Evolutionary conservation across 2,888 invertebrate species (phyloP).

Genomic region (Apantesis nais): DNA sequence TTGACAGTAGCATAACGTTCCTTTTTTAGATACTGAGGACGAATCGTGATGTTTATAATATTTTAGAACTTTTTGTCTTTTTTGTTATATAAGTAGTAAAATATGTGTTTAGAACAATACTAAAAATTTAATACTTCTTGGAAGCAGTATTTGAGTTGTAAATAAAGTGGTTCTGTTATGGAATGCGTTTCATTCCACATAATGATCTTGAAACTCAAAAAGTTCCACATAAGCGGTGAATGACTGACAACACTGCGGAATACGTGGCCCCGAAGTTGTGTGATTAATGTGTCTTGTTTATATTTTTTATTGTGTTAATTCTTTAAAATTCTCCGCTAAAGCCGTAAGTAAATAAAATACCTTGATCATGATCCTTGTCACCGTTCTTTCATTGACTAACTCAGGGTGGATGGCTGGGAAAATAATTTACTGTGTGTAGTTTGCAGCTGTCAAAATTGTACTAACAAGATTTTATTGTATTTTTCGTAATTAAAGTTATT

Average conservation of each 20-base stretch:
- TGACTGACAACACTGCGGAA: constrained; percentile 79
- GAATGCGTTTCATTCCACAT: constrained; percentile 59
- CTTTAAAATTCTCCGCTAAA: constrained; percentile 60
- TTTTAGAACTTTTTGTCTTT: neutral
- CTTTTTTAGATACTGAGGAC: neutral
- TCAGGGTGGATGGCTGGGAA: constrained; percentile 40
- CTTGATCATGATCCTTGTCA: constrained; percentile 22
- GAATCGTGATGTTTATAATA: neutral
- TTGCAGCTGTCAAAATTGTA: constrained; percentile 71
- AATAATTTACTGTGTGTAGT: constrained; percentile 54
- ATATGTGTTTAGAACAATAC: neutral
- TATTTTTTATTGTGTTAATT: constrained; percentile 77
- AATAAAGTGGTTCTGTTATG: neutral
- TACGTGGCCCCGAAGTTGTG: constrained; percentile 82
- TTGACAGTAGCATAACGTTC: constrained; percentile 4
- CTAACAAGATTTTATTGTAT: constrained; percentile 53
- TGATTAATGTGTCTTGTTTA: constrained; percentile 77
- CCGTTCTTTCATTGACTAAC: constrained; percentile 34
- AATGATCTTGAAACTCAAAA: constrained; percentile 59
- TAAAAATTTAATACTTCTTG: neutral
- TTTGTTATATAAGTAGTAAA: too few relatives aligned
- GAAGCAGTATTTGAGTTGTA: neutral
- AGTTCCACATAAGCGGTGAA: constrained; percentile 83
- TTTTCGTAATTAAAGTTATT: constrained; percentile 40
- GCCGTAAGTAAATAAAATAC: constrained; percentile 69